Percentiles rank a stretch among this genome's conserved stretches.
These are phyloP conservation scores for Bugulina stolonifera DNA, from an alignment of 2,888 invertebrate species.

Conservation along the genomic window DNA sequence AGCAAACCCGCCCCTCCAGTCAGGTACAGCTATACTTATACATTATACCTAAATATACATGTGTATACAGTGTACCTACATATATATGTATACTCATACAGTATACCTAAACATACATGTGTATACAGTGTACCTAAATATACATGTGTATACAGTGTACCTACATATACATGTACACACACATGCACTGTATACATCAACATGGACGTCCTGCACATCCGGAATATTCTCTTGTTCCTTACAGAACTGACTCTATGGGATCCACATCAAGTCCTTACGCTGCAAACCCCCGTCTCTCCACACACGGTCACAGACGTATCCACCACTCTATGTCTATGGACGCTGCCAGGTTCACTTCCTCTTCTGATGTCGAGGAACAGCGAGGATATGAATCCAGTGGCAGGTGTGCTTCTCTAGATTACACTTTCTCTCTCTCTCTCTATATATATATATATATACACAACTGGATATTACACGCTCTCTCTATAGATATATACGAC, in stretches of 20 bases:
- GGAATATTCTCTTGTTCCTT: no score
- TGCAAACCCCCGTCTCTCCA: background rate
- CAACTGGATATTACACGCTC: background rate
- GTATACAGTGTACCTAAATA: no score
- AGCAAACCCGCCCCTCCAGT: slow-evolving; percentile 16
- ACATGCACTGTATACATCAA: no score
- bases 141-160: no score
- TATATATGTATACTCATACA: no score
- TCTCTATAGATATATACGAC: background rate
- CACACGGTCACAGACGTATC: background rate
- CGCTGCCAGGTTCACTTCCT: background rate
- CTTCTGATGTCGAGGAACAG: slow-evolving; percentile 14
- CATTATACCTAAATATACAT: no score
- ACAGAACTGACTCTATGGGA: slow-evolving; percentile 19
- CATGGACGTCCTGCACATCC: no score
- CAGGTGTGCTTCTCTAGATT: background rate
- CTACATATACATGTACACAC: no score
- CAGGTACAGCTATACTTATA: background rate
- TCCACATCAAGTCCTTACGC: background rate
- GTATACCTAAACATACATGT: no score
- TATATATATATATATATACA: background rate
- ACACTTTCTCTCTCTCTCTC: background rate
- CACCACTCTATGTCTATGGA: slow-evolving; percentile 24
- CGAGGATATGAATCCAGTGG: no score
- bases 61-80: no score